Evolutionary conservation across 2,888 invertebrate genomes (phyloP).

Genomic region (Amaurobius ferox): DNA sequence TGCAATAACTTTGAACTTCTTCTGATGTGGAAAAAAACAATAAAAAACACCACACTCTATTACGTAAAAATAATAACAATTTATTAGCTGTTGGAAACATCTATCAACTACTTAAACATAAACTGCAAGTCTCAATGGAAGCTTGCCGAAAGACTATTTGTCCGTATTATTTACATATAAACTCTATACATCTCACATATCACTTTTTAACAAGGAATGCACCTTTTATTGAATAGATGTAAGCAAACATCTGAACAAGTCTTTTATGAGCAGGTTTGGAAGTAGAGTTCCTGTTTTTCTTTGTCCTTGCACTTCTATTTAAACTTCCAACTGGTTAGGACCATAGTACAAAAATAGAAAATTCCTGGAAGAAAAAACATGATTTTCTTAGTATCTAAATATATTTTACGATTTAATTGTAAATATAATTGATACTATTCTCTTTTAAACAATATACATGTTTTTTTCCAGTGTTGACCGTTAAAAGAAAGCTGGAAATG

Average conservation of each 20-base stretch:
- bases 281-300: not conserved
- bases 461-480: too few relatives aligned
- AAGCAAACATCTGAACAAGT: not conserved
- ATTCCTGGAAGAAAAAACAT: constrained; percentile 35
- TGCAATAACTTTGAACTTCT: too few relatives aligned
- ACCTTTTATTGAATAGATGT: constrained; percentile 4
- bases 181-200: constrained; percentile 15
- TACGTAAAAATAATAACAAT: constrained; percentile 43
- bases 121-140: not conserved
- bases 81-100: constrained; percentile 54
- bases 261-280: not conserved
- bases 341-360: constrained; percentile 25
- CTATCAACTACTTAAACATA: constrained; percentile 59
- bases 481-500: too few relatives aligned
- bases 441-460: too few relatives aligned
- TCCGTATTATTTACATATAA: constrained; percentile 15
- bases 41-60: not conserved
- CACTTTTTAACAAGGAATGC: constrained; percentile 10
- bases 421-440: too few relatives aligned
- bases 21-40: too few relatives aligned
- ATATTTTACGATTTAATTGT: too few relatives aligned
- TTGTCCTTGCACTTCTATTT: too few relatives aligned
- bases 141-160: constrained; percentile 2
- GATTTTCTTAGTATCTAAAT: too few relatives aligned
- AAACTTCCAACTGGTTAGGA: not conserved